Evolutionary conservation across 2,113 vertebrate species (phyloP), one percentile per base, ranked within the genome.

Genomic region (Pleuronectes platessa): DNA sequence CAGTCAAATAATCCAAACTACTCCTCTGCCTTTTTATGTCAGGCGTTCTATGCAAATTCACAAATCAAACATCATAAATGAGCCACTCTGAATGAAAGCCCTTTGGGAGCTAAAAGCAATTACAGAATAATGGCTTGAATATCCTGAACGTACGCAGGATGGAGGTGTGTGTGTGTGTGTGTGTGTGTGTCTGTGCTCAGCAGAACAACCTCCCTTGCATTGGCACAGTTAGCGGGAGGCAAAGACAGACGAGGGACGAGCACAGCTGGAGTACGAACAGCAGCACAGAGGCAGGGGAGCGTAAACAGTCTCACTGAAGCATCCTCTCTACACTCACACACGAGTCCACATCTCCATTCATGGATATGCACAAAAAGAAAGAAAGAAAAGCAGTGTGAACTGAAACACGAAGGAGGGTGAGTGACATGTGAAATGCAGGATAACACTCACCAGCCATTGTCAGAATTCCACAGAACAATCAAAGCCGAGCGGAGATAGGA

Each of bases 401-500:
- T 53, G 47, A 31, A 51, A 62, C 74, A 69, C 83, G 89, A 88
- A 88, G 65, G 76, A 73, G 9, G 45, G 74, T 14, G 61, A 76
- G 27, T 68, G 82, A 81, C 86, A 86, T 62, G 86, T 86, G 77
- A 84, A 74, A 74, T 74, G 78, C 66, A 72, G 61, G 54, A 74
- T n/a, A 75, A 69, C 86, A 93, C 94, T 95, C 90, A 95, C 94
- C 93, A 85, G 85, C 84, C 94, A 95, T 94, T 81, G 74, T 92
- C 78, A 88, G 88, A 88, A 90, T 91, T 87, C 90, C 82, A 75
- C 76, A 35, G 76, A 89, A 86, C 88, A 84, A 79, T 83, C 82
- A 51, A 49, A 78, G 71, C 71, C 82, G 68, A 78, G 21, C n/a
- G n/a, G 61, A 45, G 37, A 45, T n/a, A 45, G 37, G 37, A 58